Evolutionary conservation across 2,888 invertebrate species (phyloP), one percentile per base, ranked within the genome.

Genomic region (Meiosimyza decipiens): DNA sequence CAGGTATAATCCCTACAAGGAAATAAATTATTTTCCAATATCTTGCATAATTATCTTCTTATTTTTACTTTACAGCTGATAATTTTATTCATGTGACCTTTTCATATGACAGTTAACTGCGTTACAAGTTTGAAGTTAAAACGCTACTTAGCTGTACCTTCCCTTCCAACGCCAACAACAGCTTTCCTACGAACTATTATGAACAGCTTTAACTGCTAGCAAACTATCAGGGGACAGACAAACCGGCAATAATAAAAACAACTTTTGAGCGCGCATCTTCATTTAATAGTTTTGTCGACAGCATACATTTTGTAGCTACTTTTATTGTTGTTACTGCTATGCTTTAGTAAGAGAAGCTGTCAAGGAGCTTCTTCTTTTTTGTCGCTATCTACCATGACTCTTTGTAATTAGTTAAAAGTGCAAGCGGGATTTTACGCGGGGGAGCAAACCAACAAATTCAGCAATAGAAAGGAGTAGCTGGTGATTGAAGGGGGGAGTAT

Each of bases 51-150:
- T 40, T 40, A 9, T 9, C 9, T 40, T 7, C 40, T 40, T 40
- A 40, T 40, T 40, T 40, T 40, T 40, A 40, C 9, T 40, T 40
- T 40, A 40, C 73, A 73, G 74, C 51, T 65, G 69, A 70, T 71
- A 76, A 75, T 76, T 77, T 77, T 73, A 77, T 75, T 71, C 75
- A 73, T 73, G 73, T 76, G 77, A 77, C 77, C 77, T 77, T 77
- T 77, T 73, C 60, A 22, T 57, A 57, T 67, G 55, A 57, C 57
- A 40, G 57, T 22, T 49, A 67, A 67, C 33, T 67, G 67, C 67
- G 57, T 67, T 47, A 15, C 64, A 50, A 63, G 63, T 63, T 63
- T 49, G 49, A n/a, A 63, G 49, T 49, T 16, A 47, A 63, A 63
- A 47, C 33, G 28, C 28, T 18, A 15, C 59, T 28, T 15, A 9